Percentiles rank a stretch among this genome's conserved stretches.
These are phyloP conservation scores for Polydrusus cervinus DNA, from an alignment of 2,888 invertebrate genomes.

Conservation along the genomic window DNA sequence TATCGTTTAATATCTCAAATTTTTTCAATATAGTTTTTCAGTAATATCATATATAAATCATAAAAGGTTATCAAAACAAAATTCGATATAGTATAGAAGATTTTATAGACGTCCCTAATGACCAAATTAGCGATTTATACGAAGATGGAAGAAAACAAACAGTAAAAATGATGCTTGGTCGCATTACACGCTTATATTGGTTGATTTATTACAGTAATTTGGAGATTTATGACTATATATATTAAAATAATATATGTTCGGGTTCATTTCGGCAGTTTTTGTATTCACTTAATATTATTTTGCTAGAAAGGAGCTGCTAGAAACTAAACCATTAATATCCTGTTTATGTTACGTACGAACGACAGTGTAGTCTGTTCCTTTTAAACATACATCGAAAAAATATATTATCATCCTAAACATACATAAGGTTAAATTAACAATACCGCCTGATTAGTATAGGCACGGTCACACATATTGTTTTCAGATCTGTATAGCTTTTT, in stretches of 20 bases:
- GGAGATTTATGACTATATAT: slow-evolving; percentile 2
- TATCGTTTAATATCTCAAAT: too few relatives aligned
- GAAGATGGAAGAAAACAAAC: slow-evolving; percentile 34
- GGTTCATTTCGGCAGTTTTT: slow-evolving; percentile 8
- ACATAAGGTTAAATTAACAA: too few relatives aligned
- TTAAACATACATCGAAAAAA: too few relatives aligned
- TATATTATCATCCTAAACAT: too few relatives aligned
- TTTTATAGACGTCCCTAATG: slow-evolving; percentile 3
- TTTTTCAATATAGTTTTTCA: too few relatives aligned
- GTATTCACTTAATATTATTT: not conserved
- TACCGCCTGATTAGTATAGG: too few relatives aligned
- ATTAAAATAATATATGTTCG: not conserved
- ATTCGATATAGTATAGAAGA: not conserved
- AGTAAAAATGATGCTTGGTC: slow-evolving; percentile 19
- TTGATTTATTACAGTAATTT: slow-evolving; percentile 33
- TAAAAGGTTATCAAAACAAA: not conserved
- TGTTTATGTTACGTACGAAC: too few relatives aligned
- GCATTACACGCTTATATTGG: slow-evolving; percentile 19
- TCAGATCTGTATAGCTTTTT: too few relatives aligned
- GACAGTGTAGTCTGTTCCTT: too few relatives aligned
- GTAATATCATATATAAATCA: too few relatives aligned
- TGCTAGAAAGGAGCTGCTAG: not conserved
- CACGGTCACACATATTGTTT: too few relatives aligned
- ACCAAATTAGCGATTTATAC: slow-evolving; percentile 18
- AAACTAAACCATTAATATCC: too few relatives aligned